phyloP scores from a whole-genome alignment of 1,140 invertebrate species.

The Diplogasteroides magnus region DNA sequence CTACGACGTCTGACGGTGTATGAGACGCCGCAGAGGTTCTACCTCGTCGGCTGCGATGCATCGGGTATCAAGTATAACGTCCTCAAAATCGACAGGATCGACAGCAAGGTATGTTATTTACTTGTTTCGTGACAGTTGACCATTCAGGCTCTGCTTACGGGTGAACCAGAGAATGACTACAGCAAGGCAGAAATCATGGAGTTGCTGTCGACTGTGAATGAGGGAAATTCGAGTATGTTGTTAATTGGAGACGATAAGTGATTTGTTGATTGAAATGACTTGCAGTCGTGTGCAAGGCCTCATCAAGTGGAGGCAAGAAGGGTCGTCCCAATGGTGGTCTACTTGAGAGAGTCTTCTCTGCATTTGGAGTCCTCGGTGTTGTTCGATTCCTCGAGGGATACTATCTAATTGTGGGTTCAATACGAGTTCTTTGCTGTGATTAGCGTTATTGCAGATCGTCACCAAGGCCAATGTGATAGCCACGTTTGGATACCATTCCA shows the following conservation, averaged over 20 bases:
- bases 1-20: constrained; percentile 41
- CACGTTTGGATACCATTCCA: constrained; percentile 43
- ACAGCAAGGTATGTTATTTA: constrained; percentile 27
- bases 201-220: constrained; percentile 45
- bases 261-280: constrained; percentile 38
- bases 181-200: constrained; percentile 45
- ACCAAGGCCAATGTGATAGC: constrained; percentile 47
- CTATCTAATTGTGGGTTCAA: constrained; percentile 44
- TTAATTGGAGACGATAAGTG: background rate
- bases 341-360: constrained; percentile 46
- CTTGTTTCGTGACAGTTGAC: background rate
- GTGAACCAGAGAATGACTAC: constrained; percentile 47
- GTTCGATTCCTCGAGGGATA: constrained; percentile 52
- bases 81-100: constrained; percentile 48
- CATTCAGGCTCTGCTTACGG: constrained; percentile 33
- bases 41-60: constrained; percentile 49
- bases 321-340: constrained; percentile 26
- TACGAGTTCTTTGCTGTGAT: background rate
- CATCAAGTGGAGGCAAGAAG: constrained; percentile 10
- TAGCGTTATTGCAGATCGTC: constrained; percentile 38
- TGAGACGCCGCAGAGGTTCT: constrained; percentile 50
- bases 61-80: constrained; percentile 40
- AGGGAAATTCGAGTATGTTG: constrained; percentile 45
- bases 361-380: constrained; percentile 50
- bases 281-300: constrained; percentile 36